These are phyloP conservation scores for Drosophila hydei DNA, from an alignment of 1,140 invertebrate species.

Conservation along the genomic window DNA sequence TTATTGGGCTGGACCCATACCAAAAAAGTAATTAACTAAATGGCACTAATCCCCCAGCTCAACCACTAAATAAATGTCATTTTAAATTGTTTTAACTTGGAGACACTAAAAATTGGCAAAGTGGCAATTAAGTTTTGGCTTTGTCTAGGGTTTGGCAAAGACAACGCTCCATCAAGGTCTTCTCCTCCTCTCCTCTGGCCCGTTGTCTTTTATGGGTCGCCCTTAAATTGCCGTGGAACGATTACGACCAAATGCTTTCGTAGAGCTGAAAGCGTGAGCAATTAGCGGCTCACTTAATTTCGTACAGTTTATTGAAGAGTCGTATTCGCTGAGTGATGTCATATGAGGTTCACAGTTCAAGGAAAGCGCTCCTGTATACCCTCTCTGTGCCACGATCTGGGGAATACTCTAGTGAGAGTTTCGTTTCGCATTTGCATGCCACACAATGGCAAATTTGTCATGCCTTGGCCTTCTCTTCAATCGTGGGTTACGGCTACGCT, in stretches of 20 bases:
- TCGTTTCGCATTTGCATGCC: conserved; percentile 59
- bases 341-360: conserved; percentile 30
- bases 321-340: conserved; percentile 55
- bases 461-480: conserved; percentile 16
- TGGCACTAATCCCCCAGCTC: conserved; percentile 37
- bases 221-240: conserved; percentile 58
- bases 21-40: conserved; percentile 59
- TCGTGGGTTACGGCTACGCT: conserved; percentile 11
- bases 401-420: conserved; percentile 54
- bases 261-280: conserved; percentile 45
- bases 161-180: too few relatives aligned
- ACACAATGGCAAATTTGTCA: conserved; percentile 54
- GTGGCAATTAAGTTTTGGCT: conserved; percentile 40
- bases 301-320: conserved; percentile 38
- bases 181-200: not conserved
- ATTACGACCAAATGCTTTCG: conserved; percentile 59
- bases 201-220: conserved; percentile 41
- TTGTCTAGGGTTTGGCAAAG: conserved; percentile 30
- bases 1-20: conserved; percentile 5
- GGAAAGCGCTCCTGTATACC: not conserved
- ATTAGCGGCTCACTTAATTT: conserved; percentile 71
- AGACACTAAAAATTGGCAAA: conserved; percentile 73
- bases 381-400: conserved; percentile 12
- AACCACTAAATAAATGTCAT: conserved; percentile 42
- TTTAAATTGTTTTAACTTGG: conserved; percentile 52